These are phyloP conservation scores for Rhinopomastus cyanomelas DNA, from an alignment of 2,113 vertebrate genomes.

Conservation along the genomic window DNA sequence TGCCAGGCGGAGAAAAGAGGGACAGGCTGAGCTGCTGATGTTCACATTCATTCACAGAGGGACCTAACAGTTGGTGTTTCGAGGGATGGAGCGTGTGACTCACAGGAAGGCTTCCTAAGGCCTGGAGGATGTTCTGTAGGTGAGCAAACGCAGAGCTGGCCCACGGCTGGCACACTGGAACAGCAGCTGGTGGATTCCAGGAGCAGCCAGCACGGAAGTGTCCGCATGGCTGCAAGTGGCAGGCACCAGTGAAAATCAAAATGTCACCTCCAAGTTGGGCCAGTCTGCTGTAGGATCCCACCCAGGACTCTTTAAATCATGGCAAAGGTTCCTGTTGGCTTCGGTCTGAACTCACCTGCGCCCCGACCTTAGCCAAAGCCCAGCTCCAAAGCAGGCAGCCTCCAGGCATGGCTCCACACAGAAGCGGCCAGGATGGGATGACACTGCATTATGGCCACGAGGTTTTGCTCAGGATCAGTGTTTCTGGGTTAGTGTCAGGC, in stretches of 20 bases:
- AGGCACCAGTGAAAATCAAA: not conserved
- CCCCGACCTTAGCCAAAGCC: not conserved
- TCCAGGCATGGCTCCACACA: not conserved
- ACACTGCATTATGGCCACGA: not conserved
- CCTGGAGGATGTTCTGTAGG: not conserved
- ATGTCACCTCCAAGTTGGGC: not conserved
- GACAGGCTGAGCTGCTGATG: not conserved
- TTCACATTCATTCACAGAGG: not conserved
- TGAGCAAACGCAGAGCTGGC: not conserved
- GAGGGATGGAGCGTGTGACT: not conserved
- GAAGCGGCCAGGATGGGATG: not conserved
- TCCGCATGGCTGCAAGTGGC: not conserved
- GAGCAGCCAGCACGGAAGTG: not conserved
- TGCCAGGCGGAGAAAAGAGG: not conserved
- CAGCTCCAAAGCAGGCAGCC: not conserved
- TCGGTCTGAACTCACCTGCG: not conserved
- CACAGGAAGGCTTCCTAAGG: not conserved
- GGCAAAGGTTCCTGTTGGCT: not conserved
- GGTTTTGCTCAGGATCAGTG: not conserved
- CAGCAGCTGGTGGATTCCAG: not conserved
- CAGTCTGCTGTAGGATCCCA: not conserved
- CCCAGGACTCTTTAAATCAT: not conserved
- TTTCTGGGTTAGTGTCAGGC: not conserved
- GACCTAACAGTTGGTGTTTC: not conserved
- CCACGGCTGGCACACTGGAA: not conserved